A percentile compares a stretch with the other conserved stretches of the same genome.
phyloP scores from a whole-genome alignment of 1,140 invertebrate genomes.

The Archivesica marissinica region DNA sequence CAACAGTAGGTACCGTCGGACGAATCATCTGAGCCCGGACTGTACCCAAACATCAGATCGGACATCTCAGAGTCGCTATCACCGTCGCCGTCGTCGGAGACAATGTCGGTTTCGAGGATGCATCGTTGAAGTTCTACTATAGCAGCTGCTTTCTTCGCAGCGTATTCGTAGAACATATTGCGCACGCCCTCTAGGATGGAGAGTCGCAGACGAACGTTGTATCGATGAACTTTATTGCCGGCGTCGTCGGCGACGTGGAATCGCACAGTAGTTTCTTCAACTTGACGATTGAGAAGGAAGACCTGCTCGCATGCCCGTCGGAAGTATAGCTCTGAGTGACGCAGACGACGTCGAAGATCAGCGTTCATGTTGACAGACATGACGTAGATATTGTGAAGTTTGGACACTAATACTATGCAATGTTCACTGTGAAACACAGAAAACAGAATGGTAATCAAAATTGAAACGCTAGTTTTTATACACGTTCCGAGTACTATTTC shows the following conservation, averaged over 20 bases:
- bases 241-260: slow-evolving; percentile 25
- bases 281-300: slow-evolving; percentile 37
- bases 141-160: slow-evolving; percentile 52
- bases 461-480: background rate
- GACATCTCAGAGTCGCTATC: slow-evolving; percentile 47
- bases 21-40: background rate
- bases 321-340: slow-evolving; percentile 2
- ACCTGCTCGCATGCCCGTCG: slow-evolving; percentile 38
- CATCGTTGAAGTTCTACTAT: slow-evolving; percentile 46
- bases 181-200: slow-evolving; percentile 58
- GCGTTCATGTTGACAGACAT: slow-evolving; percentile 38
- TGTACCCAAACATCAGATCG: background rate
- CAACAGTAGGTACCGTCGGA: background rate
- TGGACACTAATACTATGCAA: background rate
- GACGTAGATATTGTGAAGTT: background rate
- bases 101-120: background rate
- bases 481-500: background rate
- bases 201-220: slow-evolving; percentile 55
- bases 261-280: slow-evolving; percentile 15
- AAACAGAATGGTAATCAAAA: background rate
- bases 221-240: background rate
- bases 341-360: slow-evolving; percentile 85
- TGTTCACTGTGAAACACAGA: slow-evolving; percentile 15
- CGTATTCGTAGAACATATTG: slow-evolving; percentile 62
- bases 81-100: background rate